phyloP scores from a whole-genome alignment of 2,888 invertebrate species.

The Drosophila atroscutellata region DNA sequence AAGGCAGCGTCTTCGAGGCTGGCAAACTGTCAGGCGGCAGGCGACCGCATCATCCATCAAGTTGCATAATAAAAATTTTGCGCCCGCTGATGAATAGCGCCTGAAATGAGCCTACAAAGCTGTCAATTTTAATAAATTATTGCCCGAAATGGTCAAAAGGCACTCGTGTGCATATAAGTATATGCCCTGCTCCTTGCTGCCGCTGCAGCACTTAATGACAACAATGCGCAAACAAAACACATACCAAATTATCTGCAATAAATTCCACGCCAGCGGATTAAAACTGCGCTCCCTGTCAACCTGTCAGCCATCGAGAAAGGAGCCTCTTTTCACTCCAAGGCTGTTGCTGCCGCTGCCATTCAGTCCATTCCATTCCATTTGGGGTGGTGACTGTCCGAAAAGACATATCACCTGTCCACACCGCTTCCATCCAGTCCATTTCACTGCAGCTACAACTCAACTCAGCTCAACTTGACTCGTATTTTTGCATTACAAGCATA shows the following conservation, averaged over 20 bases:
- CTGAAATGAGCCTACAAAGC: constrained; percentile 83
- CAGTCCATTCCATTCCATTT: constrained; percentile 38
- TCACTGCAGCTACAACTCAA: constrained; percentile 11
- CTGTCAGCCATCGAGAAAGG: constrained; percentile 58
- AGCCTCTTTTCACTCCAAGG: constrained; percentile 32
- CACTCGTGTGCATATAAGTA: constrained; percentile 11
- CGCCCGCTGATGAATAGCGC: constrained; percentile 82
- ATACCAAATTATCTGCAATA: constrained; percentile 76
- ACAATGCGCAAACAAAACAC: constrained; percentile 79
- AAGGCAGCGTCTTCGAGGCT: constrained; percentile 47
- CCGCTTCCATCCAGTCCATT: constrained; percentile 17
- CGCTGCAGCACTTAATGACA: constrained; percentile 70
- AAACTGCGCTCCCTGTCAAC: constrained; percentile 62
- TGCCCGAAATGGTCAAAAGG: constrained; percentile 61
- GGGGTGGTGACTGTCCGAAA: constrained; percentile 65
- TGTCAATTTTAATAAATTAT: constrained; percentile 84
- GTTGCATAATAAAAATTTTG: constrained; percentile 83
- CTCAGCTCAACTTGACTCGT: constrained; percentile 2
- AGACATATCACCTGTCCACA: constrained; percentile 70
- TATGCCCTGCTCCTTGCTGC: constrained; percentile 24
- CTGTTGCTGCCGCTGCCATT: constrained; percentile 24
- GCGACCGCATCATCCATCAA: constrained; percentile 83
- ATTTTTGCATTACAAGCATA: constrained; percentile 59
- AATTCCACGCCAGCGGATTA: constrained; percentile 61
- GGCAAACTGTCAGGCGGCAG: constrained; percentile 67